Evolutionary conservation across 1,140 invertebrate genomes (phyloP), one percentile per base, ranked within the genome.

Genomic region (Hesperophylax magnus): DNA sequence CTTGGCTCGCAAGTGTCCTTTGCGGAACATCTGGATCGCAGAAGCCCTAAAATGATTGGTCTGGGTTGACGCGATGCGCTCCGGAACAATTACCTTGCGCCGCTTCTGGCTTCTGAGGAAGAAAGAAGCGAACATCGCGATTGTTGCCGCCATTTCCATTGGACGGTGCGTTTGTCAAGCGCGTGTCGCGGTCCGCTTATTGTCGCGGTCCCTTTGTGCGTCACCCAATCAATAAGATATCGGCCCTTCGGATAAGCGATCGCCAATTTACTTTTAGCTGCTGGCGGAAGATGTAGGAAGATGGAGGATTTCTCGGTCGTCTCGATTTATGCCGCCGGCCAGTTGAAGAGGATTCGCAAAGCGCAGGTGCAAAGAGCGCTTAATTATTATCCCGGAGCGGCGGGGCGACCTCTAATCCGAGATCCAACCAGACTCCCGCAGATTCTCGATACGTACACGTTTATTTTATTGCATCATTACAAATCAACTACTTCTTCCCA

Each of bases 221-320:
- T 82, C 81, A 82, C 81, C 81, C 77, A 82, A 82, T 82, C 81
- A 82, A 82, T 82, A 82, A 82, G 77, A 82, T 82, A 82, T 82
- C 81, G 81, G 56, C 11, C 56, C 76, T 76, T 82, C 81, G 81
- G 53, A 82, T 75, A 79, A 79, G 24, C 81, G 81, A 82, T 82
- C 81, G 81, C 81, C 81, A 82, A 82, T 82, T 82, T 82, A 82
- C 76, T 47, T 69, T 39, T 52, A 9, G 78, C 78, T 58, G 56
- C 78, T 58, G 34, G 39, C 61, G 22, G 39, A 52, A 80, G 78
- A 80, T 65, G 78, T 75, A 80, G 78, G 78, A 71, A 80, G 78
- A 80, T 80, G 52, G 47, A 5, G 24, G 54, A 65, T 75, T 39
- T 60, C 24, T 71, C 58, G 58, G 71, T 63, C 69, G 71, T 75